These are phyloP conservation scores for Diorhabda sublineata DNA, from an alignment of 1,140 invertebrate species.

Conservation along the genomic window DNA sequence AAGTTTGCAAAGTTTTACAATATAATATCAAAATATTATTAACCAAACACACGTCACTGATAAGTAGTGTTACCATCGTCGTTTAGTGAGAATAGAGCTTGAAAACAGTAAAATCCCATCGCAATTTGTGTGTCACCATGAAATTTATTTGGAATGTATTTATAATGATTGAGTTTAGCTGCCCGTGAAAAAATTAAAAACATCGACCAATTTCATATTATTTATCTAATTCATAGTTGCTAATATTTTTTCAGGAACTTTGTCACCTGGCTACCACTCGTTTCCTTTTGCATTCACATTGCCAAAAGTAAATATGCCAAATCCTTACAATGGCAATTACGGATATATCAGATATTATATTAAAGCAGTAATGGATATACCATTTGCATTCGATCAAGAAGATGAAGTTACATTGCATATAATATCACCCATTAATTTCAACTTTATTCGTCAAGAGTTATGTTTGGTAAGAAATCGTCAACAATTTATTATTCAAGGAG, in stretches of 20 bases:
- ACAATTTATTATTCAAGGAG: not conserved
- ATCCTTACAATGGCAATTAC: constrained; percentile 1
- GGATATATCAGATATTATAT: constrained; percentile 12
- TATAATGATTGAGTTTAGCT: no score
- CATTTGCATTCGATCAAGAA: constrained; percentile 4
- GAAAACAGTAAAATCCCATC: no score
- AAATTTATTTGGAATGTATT: no score
- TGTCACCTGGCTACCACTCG: constrained; percentile 3
- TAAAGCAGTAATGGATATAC: constrained; percentile 11
- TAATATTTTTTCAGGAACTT: constrained; percentile 7
- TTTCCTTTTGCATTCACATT: constrained; percentile 4
- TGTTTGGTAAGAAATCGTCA: not conserved
- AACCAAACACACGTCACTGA: no score
- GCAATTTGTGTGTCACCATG: no score
- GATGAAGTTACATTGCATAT: not conserved
- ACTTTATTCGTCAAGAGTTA: not conserved
- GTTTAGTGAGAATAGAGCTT: no score
- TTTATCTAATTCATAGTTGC: no score
- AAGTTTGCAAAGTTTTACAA: no score
- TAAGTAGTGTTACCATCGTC: no score
- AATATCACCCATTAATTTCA: constrained; percentile 3
- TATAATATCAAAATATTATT: no score
- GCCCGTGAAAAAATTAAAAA: no score
- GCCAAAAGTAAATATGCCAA: not conserved
- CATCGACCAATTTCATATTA: no score